Percentiles rank a stretch among this genome's conserved stretches.
These are phyloP conservation scores for Meteorus sp. DNA, from an alignment of 1,140 invertebrate genomes.

Conservation along the genomic window DNA sequence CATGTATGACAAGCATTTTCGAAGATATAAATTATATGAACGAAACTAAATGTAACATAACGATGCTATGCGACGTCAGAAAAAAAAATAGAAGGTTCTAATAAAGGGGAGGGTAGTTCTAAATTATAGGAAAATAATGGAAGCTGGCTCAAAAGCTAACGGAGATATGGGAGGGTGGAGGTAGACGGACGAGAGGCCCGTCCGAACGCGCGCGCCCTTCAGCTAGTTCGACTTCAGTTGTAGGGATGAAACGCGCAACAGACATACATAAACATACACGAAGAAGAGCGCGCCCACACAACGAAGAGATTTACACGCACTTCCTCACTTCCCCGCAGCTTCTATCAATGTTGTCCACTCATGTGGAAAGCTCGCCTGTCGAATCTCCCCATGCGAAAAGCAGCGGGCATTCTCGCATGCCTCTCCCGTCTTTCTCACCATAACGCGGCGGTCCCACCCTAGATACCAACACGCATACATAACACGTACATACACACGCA, in stretches of 20 bases:
- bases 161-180: too few species aligned
- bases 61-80: not conserved
- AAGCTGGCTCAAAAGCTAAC: conserved; percentile 53
- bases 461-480: conserved; percentile 28
- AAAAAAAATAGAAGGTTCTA: conserved; percentile 23
- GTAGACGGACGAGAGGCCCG: conserved; percentile 28
- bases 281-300: too few species aligned
- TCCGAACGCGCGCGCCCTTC: conserved; percentile 32
- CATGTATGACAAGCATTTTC: conserved; percentile 10
- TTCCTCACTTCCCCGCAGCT: conserved; percentile 42
- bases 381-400: conserved; percentile 50
- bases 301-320: too few species aligned
- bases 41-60: not conserved
- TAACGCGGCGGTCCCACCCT: conserved; percentile 36
- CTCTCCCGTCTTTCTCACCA: conserved; percentile 54
- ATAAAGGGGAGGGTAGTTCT: conserved; percentile 41
- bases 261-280: too few species aligned
- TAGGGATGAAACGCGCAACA: conserved; percentile 49
- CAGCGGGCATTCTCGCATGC: conserved; percentile 46
- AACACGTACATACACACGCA: too few species aligned
- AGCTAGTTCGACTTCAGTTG: conserved; percentile 49
- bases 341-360: conserved; percentile 57
- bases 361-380: conserved; percentile 54
- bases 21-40: not conserved
- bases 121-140: conserved; percentile 60